Conservation (phyloP, 2,113 vertebrate genomes). For the Triplophysa dalaica region DNA sequence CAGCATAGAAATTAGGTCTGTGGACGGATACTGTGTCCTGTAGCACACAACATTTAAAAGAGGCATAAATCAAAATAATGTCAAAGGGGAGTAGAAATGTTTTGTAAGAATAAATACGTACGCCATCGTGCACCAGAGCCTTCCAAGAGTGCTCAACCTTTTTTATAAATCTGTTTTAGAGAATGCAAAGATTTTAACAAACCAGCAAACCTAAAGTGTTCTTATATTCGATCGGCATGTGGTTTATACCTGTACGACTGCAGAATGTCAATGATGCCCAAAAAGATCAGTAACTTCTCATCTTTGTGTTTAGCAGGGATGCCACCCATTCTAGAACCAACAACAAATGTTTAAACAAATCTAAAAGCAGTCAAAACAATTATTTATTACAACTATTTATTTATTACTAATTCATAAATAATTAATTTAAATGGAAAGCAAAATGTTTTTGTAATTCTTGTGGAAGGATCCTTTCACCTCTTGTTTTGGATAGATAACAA, state of each 20-base stretch:
- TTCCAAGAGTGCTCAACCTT: constrained; percentile 99
- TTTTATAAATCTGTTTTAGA: constrained; percentile 85
- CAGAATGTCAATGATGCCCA: constrained; percentile 96
- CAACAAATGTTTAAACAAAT: constrained; percentile 2
- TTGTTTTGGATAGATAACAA: too few species aligned
- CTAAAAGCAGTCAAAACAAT: neutral
- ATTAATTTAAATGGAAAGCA: too few species aligned
- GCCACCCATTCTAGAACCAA: constrained; percentile 84
- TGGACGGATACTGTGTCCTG: constrained; percentile 95
- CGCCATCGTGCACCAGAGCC: constrained; percentile 93
- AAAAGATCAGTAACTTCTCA: constrained; percentile 90
- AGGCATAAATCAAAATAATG: neutral
- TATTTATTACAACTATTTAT: too few species aligned
- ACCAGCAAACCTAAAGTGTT: neutral
- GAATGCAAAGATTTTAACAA: neutral
- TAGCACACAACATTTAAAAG: constrained; percentile 12
- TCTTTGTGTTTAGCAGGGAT: constrained; percentile 96
- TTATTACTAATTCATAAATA: too few species aligned
- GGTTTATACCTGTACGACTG: constrained; percentile 89
- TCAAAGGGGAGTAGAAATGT: neutral
- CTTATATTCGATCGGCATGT: neutral
- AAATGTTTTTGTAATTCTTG: too few species aligned
- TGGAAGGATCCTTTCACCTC: too few species aligned
- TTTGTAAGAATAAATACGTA: constrained; percentile 59
- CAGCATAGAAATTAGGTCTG: constrained; percentile 90